Conservation (phyloP, 2,113 vertebrate species). For the Physeter macrocephalus region DNA sequence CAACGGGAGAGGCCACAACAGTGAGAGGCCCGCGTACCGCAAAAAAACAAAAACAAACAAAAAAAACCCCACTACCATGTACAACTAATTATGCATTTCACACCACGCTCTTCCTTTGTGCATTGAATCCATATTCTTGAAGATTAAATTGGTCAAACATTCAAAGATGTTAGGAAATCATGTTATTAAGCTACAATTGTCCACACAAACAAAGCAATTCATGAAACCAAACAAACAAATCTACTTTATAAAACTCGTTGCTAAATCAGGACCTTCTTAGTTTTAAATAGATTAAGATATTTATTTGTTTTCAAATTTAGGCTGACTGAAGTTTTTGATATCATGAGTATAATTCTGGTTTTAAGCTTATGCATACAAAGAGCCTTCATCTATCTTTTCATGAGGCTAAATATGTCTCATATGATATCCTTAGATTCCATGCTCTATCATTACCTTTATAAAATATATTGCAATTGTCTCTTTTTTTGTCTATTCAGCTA, state of each 20-base stretch:
- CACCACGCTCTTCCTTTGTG: background rate
- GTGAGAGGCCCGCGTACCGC: too few relatives aligned
- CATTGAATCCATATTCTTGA: background rate
- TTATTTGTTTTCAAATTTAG: background rate
- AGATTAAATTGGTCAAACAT: background rate
- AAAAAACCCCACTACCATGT: fast-evolving
- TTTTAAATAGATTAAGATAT: background rate
- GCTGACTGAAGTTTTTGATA: background rate
- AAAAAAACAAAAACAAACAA: too few relatives aligned
- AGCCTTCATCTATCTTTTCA: background rate
- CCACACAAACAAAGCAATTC: background rate
- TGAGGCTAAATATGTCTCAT: background rate
- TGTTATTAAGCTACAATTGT: background rate
- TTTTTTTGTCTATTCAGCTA: background rate
- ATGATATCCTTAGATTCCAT: background rate
- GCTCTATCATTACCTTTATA: background rate
- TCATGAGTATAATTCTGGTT: background rate
- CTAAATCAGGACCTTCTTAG: background rate
- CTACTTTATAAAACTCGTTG: background rate
- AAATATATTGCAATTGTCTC: background rate
- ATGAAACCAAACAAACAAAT: background rate
- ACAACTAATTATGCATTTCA: background rate
- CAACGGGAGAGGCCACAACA: too few relatives aligned
- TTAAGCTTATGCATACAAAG: background rate
- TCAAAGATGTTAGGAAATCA: background rate